Evolutionary conservation across 2,113 vertebrate species (phyloP), one percentile per base, ranked within the genome.

Genomic region (Oryzias javanicus): DNA sequence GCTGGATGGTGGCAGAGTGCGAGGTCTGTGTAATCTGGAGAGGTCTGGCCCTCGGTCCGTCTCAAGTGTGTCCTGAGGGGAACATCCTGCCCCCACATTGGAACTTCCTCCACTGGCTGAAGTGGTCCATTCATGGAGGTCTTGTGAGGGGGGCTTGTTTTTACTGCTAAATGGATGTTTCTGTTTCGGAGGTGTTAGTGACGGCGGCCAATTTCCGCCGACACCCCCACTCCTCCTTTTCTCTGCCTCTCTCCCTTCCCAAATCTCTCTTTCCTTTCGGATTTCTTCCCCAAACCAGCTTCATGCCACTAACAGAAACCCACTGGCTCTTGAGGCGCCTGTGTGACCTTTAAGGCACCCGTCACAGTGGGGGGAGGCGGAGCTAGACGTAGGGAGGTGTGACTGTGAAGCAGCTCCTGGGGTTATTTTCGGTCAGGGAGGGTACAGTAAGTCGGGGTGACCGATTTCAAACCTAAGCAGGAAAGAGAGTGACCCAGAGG

Each of bases 31-130:
- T 78, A 65, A 81, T 60, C 52, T 69, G 58, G 70, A 66, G 10
- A 35, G 35, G 35, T 12, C 35, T 10, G 35, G 8, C 35, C 35
- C 35, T 35, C 35, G 8, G 78, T 83, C 84, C 71, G 74, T 77
- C 82, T 86, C 55, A 66, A 88, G 88, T 81, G 81, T 55, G 72
- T 86, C 80, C 78, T 79, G 82, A 86, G 84, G 81, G 79, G 84
- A 88, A 88, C 88, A 88, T 89, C 88, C 88, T 88, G 85, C 79
- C 78, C 76, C 35, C 84, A 78, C 71, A 41, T 27, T 79, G 81
- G 79, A 82, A 82, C 83, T 83, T 85, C 84, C 84, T 82, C 65
- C 27, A 50, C 60, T 42, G 55, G 67, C 82, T 88, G 78, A 89
- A 89, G 86, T 87, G 83, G 53, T 35, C 80, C 81, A 88, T 89